These are phyloP conservation scores for Andrena bicolor DNA, from an alignment of 2,888 invertebrate species.

Conservation along the genomic window DNA sequence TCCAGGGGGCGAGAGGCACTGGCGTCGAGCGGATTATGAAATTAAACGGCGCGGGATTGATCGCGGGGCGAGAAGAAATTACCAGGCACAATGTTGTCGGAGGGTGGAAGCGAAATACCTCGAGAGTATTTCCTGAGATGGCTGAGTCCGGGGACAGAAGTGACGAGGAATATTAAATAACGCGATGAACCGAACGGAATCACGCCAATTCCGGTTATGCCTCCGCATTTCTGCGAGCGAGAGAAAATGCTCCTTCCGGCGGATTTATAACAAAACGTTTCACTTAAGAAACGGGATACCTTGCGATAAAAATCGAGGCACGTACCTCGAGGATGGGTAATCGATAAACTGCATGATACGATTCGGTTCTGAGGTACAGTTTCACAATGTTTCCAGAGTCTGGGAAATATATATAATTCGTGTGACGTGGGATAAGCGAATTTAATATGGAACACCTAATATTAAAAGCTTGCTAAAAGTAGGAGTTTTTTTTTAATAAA, in stretches of 20 bases:
- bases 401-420: background rate
- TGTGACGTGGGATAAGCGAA: background rate
- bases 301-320: constrained; percentile 44
- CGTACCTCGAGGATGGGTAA: constrained; percentile 34
- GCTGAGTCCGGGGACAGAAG: no score
- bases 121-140: background rate
- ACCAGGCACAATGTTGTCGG: background rate
- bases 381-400: constrained; percentile 1
- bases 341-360: constrained; percentile 47
- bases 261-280: constrained; percentile 32
- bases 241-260: background rate
- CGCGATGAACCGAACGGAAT: constrained; percentile 27
- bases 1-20: background rate
- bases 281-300: constrained; percentile 33
- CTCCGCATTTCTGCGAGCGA: constrained; percentile 8
- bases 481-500: no score
- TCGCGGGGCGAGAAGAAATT: background rate
- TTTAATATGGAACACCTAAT: no score
- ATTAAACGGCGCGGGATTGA: background rate
- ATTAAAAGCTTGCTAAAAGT: no score
- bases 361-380: constrained; percentile 19
- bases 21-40: constrained; percentile 1
- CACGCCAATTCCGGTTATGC: background rate
- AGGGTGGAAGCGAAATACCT: background rate
- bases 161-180: constrained; percentile 40